Evolutionary conservation across 2,113 vertebrate species (phyloP).

Genomic region (Pantherophis guttatus): DNA sequence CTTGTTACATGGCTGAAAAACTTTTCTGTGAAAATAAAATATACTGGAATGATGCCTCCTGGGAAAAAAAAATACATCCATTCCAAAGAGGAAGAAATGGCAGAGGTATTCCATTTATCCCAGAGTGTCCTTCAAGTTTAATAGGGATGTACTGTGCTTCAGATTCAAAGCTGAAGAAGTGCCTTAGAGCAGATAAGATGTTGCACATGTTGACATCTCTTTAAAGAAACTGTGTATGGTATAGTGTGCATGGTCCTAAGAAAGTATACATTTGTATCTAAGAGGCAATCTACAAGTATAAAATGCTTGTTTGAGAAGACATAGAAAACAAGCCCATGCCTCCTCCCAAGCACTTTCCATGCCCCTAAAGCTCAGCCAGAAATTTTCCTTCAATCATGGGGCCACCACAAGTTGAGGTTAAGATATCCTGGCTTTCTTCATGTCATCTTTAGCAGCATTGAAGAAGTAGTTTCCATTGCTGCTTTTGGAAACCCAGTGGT

Average conservation of each 20-base stretch:
- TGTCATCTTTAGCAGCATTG: background rate
- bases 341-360: background rate
- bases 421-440: background rate
- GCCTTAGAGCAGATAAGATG: background rate
- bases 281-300: background rate
- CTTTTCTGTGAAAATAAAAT: background rate
- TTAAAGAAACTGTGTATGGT: background rate
- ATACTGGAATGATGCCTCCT: background rate
- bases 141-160: background rate
- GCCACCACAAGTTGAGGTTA: background rate
- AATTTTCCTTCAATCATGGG: background rate
- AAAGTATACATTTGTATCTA: background rate
- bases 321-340: background rate
- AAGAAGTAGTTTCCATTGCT: conserved; percentile 31
- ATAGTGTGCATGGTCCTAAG: background rate
- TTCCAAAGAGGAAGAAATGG: background rate
- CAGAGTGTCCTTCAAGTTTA: background rate
- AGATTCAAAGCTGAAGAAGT: background rate
- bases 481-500: background rate
- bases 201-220: background rate
- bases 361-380: background rate
- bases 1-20: background rate
- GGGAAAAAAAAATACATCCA: background rate
- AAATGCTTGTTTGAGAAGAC: background rate
- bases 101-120: background rate